Conservation (phyloP, 2,113 vertebrate species). For the Fulmarus glacialis region DNA sequence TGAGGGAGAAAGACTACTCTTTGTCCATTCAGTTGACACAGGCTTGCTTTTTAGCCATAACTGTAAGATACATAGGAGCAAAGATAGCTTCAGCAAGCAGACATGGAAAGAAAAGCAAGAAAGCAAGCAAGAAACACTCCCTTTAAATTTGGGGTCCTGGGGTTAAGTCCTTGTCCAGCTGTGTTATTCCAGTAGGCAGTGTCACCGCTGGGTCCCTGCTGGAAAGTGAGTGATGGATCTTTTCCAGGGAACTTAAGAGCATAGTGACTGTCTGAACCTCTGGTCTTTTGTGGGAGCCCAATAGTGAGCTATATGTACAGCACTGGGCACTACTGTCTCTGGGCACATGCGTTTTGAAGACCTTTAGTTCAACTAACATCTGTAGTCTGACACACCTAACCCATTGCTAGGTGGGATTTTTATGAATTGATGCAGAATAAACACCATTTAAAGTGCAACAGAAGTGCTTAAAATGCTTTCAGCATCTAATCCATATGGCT, state of each 20-base stretch:
- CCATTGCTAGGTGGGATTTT: neutral
- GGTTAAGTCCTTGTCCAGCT: neutral
- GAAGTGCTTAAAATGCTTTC: neutral
- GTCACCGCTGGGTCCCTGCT: neutral
- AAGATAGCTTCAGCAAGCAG: neutral
- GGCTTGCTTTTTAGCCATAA: neutral
- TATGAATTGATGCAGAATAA: neutral
- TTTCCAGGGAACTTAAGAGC: neutral
- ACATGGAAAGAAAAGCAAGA: neutral
- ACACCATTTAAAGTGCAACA: neutral
- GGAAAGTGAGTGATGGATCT: neutral
- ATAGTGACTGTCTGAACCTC: neutral
- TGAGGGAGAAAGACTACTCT: neutral
- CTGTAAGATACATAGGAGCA: neutral
- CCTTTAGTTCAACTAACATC: neutral
- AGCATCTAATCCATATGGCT: neutral
- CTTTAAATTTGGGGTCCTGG: neutral
- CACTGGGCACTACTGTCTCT: neutral
- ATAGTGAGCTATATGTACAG: accelerated
- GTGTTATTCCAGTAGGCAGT: neutral
- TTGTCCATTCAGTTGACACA: neutral
- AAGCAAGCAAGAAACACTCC: neutral
- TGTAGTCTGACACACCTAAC: neutral
- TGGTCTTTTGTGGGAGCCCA: accelerated
- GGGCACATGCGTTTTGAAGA: accelerated